These are phyloP conservation scores for Petrocephalus sullivani DNA, from an alignment of 2,797 vertebrate genomes.

Conservation along the genomic window DNA sequence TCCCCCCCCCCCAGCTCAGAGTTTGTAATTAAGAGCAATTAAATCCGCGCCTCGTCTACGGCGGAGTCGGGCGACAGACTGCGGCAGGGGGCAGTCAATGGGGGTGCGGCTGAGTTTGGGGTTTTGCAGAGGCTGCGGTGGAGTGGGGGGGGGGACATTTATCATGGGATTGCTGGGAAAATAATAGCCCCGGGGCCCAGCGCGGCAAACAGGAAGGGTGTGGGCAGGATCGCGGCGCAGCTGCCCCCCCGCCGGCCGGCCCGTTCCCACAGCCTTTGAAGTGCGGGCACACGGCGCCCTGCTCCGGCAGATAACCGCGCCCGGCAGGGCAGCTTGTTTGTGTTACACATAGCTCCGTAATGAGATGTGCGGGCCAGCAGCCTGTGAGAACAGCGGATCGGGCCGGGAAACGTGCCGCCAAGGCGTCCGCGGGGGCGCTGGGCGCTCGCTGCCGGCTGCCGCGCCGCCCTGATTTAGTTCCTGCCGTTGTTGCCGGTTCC, in stretches of 20 bases:
- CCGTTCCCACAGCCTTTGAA: slow-evolving; percentile 76
- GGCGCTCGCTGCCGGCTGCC: slow-evolving; percentile 26
- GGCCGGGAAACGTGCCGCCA: slow-evolving; percentile 30
- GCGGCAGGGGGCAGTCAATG: too few species aligned
- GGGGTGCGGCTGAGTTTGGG: slow-evolving; percentile 34
- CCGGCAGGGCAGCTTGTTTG: slow-evolving; percentile 60
- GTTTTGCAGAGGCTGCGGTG: slow-evolving; percentile 19
- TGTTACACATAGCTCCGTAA: slow-evolving; percentile 55
- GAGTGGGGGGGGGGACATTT: slow-evolving; percentile 31
- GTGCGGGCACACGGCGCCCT: slow-evolving; percentile 58
- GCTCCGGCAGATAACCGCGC: slow-evolving; percentile 66
- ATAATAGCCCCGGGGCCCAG: slow-evolving; percentile 66
- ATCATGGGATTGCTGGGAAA: slow-evolving; percentile 58
- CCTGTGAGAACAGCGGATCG: slow-evolving; percentile 36
- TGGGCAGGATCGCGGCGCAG: slow-evolving; percentile 71
- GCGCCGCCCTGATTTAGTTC: slow-evolving; percentile 14
- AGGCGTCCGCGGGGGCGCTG: slow-evolving; percentile 27
- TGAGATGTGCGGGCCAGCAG: slow-evolving; percentile 42
- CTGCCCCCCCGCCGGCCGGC: slow-evolving; percentile 63
- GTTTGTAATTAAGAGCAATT: neutral
- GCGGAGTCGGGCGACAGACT: neutral
- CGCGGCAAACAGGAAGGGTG: slow-evolving; percentile 77
- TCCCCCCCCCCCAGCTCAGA: neutral
- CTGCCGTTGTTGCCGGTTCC: neutral
- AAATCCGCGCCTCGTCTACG: neutral